These are phyloP conservation scores for Stenopsyche tienmushanensis DNA, from an alignment of 1,140 invertebrate species.

Conservation along the genomic window DNA sequence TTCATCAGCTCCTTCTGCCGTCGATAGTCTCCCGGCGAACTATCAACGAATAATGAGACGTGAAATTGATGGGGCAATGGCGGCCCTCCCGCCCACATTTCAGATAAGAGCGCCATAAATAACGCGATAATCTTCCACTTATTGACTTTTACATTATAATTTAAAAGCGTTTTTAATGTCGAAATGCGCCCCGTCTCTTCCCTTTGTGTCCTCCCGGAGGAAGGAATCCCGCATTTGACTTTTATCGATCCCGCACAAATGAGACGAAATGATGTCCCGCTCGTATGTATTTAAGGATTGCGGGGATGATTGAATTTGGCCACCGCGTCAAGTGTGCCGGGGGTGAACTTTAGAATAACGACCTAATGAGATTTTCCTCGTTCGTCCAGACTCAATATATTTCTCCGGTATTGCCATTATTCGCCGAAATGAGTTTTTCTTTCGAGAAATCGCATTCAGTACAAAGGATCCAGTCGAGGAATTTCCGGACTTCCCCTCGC, in stretches of 20 bases:
- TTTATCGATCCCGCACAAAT: no score
- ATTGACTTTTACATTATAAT: slow-evolving; percentile 31
- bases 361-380: not conserved
- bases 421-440: slow-evolving; percentile 11
- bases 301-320: no score
- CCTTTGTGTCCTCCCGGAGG: no score
- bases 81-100: no score
- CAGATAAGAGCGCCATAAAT: slow-evolving; percentile 30
- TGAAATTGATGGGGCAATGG: slow-evolving; percentile 37
- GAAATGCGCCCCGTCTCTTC: no score
- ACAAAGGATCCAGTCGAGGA: not conserved
- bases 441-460: slow-evolving; percentile 6
- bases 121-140: slow-evolving; percentile 27
- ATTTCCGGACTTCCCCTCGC: slow-evolving; percentile 5
- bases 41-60: slow-evolving; percentile 34
- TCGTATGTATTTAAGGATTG: no score
- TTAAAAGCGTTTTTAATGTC: slow-evolving; percentile 21
- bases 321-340: no score
- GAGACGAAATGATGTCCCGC: no score
- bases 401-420: not conserved
- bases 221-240: no score
- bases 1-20: slow-evolving; percentile 24
- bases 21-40: slow-evolving; percentile 1
- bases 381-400: not conserved
- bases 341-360: slow-evolving; percentile 9